Base-by-base conservation (phyloP, 1,140 invertebrate species). In the Dreissena polymorpha region DNA sequence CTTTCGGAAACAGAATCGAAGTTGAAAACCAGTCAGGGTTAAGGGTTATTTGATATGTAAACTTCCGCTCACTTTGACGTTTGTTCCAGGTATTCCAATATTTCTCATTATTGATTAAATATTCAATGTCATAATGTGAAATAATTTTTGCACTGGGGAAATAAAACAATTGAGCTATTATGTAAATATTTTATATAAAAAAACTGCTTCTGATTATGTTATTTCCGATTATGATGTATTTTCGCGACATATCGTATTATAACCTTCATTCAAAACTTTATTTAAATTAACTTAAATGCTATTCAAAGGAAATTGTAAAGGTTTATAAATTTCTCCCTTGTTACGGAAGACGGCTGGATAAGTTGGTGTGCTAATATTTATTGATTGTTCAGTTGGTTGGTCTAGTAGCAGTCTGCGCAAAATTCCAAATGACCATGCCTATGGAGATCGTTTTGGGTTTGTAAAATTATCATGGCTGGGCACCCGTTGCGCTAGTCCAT, bases 41-140 rank as follows among this genome's bases (percentile, higher is more conserved):
- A 70, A 39, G 27, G 68, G 27, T 39, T 23, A 73, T 8, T 49
- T 55, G 49, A 55, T n/a, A 73, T 57, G 71, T 57, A 55, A 73
- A 73, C 50, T 73, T 53, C 71, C 71, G 50, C 21, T 73, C n/a
- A 39, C 14, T 23, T 23, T 23, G 21, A 21, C 16, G 29, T 16
- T 21, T 68, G n/a, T 25, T 0, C 16, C 25, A 39, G 39, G 39
- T 39, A 39, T 39, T 39, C 39, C 3, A 39, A 5, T 68, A 18
- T 29, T 21, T 39, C 1, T n/a, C 23, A 49, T 16, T 1, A 50
- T 71, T 71, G 69, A n/a, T 23, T 18, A 1, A 50, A 71, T 49
- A 49, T 49, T 12, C 16, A 50, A 18, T 18, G 50, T 12, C 18
- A 18, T 16, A 29, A 68, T 29, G 16, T 23, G 21, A 68, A 25